Percentiles rank a stretch among this genome's conserved stretches.
Evolutionary conservation across 2,888 invertebrate genomes (phyloP).

Genomic region (Agrotis puta): DNA sequence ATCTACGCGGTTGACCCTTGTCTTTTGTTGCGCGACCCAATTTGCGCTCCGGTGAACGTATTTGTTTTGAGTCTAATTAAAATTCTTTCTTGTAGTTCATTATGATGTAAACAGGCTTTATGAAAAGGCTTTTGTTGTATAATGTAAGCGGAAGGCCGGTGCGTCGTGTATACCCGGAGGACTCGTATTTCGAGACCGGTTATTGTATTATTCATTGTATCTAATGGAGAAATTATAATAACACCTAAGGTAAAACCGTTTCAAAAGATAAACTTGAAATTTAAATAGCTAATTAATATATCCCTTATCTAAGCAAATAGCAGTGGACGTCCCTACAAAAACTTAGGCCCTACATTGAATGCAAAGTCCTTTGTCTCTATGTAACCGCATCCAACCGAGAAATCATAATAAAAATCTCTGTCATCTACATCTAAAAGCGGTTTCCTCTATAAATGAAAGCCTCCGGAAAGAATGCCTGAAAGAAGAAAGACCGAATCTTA

Average conservation of each 20-base stretch:
- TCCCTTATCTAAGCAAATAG: neutral
- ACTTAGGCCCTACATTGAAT: conserved; percentile 15
- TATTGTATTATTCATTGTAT: conserved; percentile 33
- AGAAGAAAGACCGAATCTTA: conserved; percentile 2
- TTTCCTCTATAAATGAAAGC: conserved; percentile 35
- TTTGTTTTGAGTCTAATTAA: conserved; percentile 82
- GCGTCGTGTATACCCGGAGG: conserved; percentile 29
- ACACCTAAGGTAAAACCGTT: neutral
- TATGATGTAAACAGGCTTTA: conserved; percentile 72
- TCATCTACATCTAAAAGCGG: conserved; percentile 46
- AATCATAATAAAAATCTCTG: conserved; percentile 39
- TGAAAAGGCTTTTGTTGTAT: conserved; percentile 66
- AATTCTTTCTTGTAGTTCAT: conserved; percentile 77
- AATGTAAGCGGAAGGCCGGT: conserved; percentile 54
- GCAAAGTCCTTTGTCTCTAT: conserved; percentile 13
- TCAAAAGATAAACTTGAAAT: neutral
- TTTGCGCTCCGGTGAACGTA: conserved; percentile 75
- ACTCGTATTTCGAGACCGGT: conserved; percentile 30
- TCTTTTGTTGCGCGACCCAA: conserved; percentile 80
- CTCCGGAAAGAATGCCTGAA: neutral
- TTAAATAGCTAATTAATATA: neutral
- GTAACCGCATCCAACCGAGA: conserved; percentile 16
- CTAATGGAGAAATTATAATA: conserved; percentile 1
- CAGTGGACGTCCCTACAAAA: neutral
- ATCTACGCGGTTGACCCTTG: conserved; percentile 77